Evolutionary conservation across 2,888 invertebrate species (phyloP).

Genomic region (Nephrotoma appendiculata): DNA sequence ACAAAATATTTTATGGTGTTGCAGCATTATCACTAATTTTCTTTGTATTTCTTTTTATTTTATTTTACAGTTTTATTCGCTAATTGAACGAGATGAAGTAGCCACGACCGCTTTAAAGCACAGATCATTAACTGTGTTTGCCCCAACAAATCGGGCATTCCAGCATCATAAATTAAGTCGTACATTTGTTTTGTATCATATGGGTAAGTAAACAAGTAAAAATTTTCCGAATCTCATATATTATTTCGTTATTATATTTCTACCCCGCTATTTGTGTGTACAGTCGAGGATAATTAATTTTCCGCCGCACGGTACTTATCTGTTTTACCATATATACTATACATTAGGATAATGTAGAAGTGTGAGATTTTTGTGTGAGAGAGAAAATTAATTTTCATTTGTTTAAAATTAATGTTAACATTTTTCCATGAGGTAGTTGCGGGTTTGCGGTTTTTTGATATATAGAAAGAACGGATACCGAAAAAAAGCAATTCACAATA

Average conservation of each 20-base stretch:
- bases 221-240: background rate
- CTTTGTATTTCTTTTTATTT: background rate
- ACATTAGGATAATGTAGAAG: background rate
- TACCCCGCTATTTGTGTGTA: too few relatives aligned
- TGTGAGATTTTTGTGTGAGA: background rate
- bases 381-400: background rate
- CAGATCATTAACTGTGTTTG: constrained; percentile 73
- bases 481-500: background rate
- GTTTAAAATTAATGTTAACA: background rate
- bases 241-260: too few relatives aligned
- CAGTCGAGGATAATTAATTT: background rate
- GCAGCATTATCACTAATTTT: background rate
- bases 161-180: constrained; percentile 50
- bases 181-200: constrained; percentile 61
- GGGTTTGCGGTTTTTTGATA: background rate
- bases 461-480: background rate
- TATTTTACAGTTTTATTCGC: constrained; percentile 52
- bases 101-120: constrained; percentile 58
- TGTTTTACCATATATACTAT: background rate
- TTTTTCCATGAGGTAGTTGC: background rate
- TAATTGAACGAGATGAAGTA: constrained; percentile 54
- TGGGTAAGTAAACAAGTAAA: constrained; percentile 46
- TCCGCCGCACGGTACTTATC: background rate
- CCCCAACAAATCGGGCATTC: constrained; percentile 77
- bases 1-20: background rate